These are phyloP conservation scores for Lacanobia wlatinum DNA, from an alignment of 2,888 invertebrate genomes.

Conservation along the genomic window DNA sequence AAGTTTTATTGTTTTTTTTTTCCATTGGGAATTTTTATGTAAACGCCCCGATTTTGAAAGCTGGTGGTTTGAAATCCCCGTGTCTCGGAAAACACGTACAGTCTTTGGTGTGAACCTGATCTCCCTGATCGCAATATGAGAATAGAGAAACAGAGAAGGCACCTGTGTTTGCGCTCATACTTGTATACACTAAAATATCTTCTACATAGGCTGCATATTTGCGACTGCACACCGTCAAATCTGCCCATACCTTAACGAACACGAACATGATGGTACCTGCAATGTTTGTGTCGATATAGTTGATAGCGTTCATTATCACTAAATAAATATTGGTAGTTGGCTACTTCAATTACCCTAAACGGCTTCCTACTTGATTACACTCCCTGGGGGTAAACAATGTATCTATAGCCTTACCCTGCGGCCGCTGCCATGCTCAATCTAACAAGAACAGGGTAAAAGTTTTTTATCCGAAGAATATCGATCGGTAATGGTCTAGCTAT, in stretches of 20 bases:
- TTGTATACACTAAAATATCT: background rate
- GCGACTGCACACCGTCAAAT: background rate
- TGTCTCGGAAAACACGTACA: background rate
- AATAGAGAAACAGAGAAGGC: background rate
- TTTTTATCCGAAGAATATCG: no score
- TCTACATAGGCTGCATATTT: background rate
- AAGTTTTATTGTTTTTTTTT: background rate
- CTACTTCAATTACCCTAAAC: background rate
- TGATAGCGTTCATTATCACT: conserved; percentile 11
- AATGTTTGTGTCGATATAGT: conserved; percentile 23
- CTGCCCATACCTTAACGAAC: background rate
- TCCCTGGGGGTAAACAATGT: conserved; percentile 5
- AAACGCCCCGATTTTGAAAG: background rate
- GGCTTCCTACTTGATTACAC: background rate
- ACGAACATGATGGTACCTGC: background rate
- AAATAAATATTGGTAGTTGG: conserved; percentile 9
- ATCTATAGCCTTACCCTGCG: no score
- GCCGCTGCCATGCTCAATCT: no score
- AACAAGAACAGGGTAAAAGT: no score
- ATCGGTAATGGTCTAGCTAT: no score
- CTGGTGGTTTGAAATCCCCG: background rate
- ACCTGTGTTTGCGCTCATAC: background rate
- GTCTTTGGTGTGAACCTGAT: background rate
- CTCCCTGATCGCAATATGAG: background rate
- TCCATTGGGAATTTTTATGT: background rate